Evolutionary conservation across 1,140 invertebrate species (phyloP), one percentile per base, ranked within the genome.

Genomic region (Hycleus phaleratus): DNA sequence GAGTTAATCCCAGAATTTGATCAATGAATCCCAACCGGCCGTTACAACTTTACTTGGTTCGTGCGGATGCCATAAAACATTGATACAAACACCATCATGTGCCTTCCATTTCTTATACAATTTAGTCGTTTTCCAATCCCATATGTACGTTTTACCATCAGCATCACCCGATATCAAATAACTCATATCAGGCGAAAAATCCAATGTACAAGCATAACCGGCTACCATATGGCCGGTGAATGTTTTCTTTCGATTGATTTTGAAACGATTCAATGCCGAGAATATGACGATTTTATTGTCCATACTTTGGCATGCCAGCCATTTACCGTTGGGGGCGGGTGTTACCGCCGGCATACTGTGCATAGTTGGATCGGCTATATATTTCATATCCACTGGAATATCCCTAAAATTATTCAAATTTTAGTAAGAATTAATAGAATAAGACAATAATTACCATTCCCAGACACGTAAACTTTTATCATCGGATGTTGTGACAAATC

Each of bases 51-150:
- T 92, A 58, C 94, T 97, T 1, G 95, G 92, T 75, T 99, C 97
- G 71, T 99, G 96, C 0, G 97, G 97, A 81, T 99, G 96, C 97
- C 97, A 99, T 24, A 99, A 76, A 0, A 87, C 84, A 10, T 85
- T 83, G 46, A 98, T 97, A 72, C 96, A 99, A 1, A 98, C 95
- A 62, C 91, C 91, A 64, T 99, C 95, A 73, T 99, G 97, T 0
- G 97, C 97, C 75, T 99, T 98, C 90, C 95, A 98, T 71, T 97
- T 97, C 71, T 91, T 95, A 73, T 95, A 97, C 46, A 99, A 79
- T 78, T 97, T 95, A 39, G 95, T 97, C 0, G 93, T 96, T 74
- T 98, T 98, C 96, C 96, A 99, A 73, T 99, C 96, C 97, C 97
- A 99, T 38, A 99, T 85, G 72, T 95, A 98, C 63, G 95, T 88